phyloP scores from a whole-genome alignment of 2,888 invertebrate genomes.

The Hymenopus coronatus region DNA sequence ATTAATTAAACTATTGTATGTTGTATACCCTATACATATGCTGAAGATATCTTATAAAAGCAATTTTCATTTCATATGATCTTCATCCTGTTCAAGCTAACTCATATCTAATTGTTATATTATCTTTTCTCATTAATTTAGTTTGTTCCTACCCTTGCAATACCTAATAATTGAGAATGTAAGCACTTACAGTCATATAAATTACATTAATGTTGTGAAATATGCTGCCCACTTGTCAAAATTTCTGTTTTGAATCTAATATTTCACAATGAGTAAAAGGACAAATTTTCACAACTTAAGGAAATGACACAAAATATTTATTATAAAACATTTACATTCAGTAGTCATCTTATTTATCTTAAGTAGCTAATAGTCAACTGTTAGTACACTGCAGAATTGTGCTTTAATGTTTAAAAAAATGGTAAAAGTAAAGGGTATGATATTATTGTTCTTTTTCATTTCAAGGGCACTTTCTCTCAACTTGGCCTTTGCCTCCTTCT shows the following conservation, averaged over 20 bases:
- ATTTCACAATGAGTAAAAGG: background rate
- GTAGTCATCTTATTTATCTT: background rate
- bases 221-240: no score
- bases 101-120: no score
- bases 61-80: no score
- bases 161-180: no score
- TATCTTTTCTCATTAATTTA: no score
- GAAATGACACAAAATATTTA: background rate
- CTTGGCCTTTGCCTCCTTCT: conserved; percentile 94
- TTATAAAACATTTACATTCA: background rate
- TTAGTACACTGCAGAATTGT: background rate
- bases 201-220: no score
- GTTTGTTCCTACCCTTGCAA: no score
- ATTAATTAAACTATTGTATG: no score
- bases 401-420: background rate
- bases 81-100: no score
- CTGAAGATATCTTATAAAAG: no score
- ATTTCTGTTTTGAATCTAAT: background rate
- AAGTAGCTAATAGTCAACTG: background rate
- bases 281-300: background rate
- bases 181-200: no score
- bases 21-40: no score
- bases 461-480: conserved; percentile 92
- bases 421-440: background rate
- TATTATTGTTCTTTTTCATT: background rate